Conservation (phyloP, 2,888 invertebrate species). For the Argynnis bischoffii region DNA sequence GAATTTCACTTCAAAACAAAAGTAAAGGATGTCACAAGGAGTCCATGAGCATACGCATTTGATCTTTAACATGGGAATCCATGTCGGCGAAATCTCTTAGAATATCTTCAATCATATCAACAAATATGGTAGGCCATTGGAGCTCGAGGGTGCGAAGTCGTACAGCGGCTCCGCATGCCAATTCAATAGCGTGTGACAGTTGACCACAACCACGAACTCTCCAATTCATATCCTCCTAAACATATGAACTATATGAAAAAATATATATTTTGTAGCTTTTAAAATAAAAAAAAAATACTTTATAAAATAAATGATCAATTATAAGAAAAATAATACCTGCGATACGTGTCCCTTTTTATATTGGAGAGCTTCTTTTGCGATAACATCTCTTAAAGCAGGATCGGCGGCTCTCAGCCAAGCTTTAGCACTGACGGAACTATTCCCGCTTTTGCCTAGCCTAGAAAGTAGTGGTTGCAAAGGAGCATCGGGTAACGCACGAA, state of each 20-base stretch:
- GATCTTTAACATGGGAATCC: conserved; percentile 89
- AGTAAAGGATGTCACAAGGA: conserved; percentile 28
- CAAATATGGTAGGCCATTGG: conserved; percentile 89
- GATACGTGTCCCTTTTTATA: conserved; percentile 86
- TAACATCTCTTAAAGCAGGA: conserved; percentile 89
- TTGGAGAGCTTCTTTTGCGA: conserved; percentile 93
- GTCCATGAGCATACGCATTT: conserved; percentile 80
- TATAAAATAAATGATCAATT: no score
- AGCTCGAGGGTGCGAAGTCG: conserved; percentile 88
- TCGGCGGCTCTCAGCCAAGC: conserved; percentile 88
- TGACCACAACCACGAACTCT: conserved; percentile 89
- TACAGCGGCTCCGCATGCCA: conserved; percentile 89
- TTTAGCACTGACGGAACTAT: conserved; percentile 80
- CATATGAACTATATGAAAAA: conserved; percentile 32
- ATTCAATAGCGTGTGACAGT: conserved; percentile 86
- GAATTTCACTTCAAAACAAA: not conserved
- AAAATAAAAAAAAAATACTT: no score
- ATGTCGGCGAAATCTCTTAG: conserved; percentile 91
- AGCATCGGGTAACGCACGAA: conserved; percentile 90
- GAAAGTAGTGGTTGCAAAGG: conserved; percentile 89
- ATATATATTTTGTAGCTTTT: not conserved
- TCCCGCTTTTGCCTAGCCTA: conserved; percentile 84
- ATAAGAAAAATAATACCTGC: conserved; percentile 54
- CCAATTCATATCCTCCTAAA: conserved; percentile 86
- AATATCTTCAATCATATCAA: conserved; percentile 89